Evolutionary conservation across 2,888 invertebrate genomes (phyloP), one percentile per base, ranked within the genome.

Genomic region (Mesoligia furuncula): DNA sequence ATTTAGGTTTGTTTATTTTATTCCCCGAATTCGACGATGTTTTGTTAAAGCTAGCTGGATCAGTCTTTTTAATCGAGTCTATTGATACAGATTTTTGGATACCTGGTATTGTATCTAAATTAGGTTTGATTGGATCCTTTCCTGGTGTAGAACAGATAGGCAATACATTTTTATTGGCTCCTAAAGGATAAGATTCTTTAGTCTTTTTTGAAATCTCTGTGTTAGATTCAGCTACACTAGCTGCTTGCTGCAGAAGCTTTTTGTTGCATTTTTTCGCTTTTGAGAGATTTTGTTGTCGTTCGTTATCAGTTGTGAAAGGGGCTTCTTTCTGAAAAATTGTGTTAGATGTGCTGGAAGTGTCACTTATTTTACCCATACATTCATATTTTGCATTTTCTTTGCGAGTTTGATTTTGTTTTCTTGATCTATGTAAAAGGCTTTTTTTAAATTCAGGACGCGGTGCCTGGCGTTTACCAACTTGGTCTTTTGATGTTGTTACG

Each of bases 381-480:
- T 57, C 70, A 36, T n/a, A n/a, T n/a, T n/a, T 68, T 42, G 13
- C 42, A 51, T 36, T 65, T 51, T 20, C 57, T 51, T 80, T 65
- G 61, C 31, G 59, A 64, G 7, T 1, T 61, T 42, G 62, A n/a
- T 54, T 36, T 17, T n/a, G 65, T 70, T 57, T 81, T 72, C 4
- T 80, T 17, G 73, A 66, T 42, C 24, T 68, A 65, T 17, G 17
- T 31, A 20, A 7, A n/a, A n/a, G 15, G 42, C 11, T 81, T 54
- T 81, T 73, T 45, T 64, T 73, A 8, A 70, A 64, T 66, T 75
- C 51, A n/a, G 57, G 62, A 45, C 27, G 51, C 31, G 66, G 31
- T 31, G 20, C 11, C 45, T 70, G 61, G 20, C 7, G 42, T 24
- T 66, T 72, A 48, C 7, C 13, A 51, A 54, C 31, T 45, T 42